phyloP scores from a whole-genome alignment of 2,113 vertebrate genomes.

The Mobula birostris region DNA sequence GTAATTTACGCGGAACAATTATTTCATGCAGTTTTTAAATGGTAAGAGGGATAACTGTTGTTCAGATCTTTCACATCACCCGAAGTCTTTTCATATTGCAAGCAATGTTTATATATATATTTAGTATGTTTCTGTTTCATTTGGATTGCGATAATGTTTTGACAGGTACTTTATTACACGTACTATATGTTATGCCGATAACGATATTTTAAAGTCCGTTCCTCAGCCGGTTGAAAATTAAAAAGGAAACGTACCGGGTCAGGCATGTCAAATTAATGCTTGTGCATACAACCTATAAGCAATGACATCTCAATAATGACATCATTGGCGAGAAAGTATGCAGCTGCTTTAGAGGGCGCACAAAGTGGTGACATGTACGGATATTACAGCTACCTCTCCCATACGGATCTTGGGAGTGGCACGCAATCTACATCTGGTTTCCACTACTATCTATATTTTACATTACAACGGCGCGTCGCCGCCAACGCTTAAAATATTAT shows the following conservation, averaged over 20 bases:
- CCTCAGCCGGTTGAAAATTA: not conserved
- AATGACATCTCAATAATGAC: slow-evolving; percentile 9
- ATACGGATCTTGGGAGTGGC: slow-evolving; percentile 10
- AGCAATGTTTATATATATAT: not conserved
- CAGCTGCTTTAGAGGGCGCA: slow-evolving; percentile 35
- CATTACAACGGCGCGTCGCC: not conserved
- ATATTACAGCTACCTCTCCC: not conserved
- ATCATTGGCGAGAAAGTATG: slow-evolving; percentile 28
- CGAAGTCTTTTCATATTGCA: not conserved
- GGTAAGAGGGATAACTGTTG: not conserved
- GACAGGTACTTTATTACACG: not conserved
- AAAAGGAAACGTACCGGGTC: no score
- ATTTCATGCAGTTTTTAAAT: not conserved
- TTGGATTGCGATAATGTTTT: not conserved
- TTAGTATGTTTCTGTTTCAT: not conserved
- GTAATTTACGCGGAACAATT: not conserved
- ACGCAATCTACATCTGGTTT: not conserved
- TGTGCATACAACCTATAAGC: not conserved
- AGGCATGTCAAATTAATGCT: not conserved
- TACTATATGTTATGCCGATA: no score
- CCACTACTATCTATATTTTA: not conserved
- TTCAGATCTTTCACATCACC: not conserved
- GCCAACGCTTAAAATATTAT: no score
- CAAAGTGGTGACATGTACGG: not conserved
- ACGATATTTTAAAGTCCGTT: not conserved